Evolutionary conservation across 2,113 vertebrate species (phyloP).

Genomic region (Pampusana beccarii): DNA sequence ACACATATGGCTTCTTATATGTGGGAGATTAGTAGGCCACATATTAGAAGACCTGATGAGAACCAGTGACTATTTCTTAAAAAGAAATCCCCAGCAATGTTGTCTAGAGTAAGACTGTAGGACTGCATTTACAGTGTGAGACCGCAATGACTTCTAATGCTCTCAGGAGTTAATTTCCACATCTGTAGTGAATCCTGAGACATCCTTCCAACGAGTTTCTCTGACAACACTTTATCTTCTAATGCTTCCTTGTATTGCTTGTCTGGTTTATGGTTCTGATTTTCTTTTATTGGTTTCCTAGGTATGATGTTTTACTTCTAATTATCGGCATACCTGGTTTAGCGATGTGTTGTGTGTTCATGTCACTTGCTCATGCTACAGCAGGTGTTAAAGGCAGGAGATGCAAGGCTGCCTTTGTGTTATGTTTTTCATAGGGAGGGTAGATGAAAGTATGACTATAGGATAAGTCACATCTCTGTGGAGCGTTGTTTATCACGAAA

Average conservation of each 20-base stretch:
- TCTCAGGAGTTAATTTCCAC: background rate
- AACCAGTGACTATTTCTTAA: background rate
- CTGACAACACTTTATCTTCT: background rate
- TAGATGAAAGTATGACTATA: no score
- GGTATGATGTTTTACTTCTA: accelerated
- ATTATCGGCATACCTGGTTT: background rate
- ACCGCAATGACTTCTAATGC: no score
- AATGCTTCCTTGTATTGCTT: background rate
- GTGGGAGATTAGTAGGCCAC: background rate
- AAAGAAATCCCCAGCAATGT: background rate
- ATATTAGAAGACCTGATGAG: background rate
- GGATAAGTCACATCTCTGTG: no score
- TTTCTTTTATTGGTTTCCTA: background rate
- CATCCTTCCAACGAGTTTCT: background rate
- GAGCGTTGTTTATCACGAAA: no score
- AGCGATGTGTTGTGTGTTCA: background rate
- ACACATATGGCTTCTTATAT: accelerated
- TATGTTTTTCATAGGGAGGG: no score
- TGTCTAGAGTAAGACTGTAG: background rate
- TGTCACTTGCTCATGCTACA: background rate
- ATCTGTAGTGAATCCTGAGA: background rate
- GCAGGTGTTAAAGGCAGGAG: background rate
- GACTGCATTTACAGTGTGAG: background rate
- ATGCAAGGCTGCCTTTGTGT: no score
- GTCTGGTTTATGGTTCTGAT: background rate